phyloP scores from a whole-genome alignment of 2,113 vertebrate genomes.

The Ceratotherium simum region DNA sequence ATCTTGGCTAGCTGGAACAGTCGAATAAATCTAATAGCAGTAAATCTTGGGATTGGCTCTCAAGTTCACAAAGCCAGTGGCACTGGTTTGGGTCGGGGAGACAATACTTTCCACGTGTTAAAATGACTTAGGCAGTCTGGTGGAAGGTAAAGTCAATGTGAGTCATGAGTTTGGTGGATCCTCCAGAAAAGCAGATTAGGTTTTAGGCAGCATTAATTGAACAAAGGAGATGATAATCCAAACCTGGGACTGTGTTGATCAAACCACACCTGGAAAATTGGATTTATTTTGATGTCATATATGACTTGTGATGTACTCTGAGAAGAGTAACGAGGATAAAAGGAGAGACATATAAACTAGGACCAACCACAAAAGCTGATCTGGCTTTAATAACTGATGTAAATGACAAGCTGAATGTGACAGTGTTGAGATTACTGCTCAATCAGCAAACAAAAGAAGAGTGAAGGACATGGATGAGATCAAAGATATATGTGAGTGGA shows the following conservation, averaged over 20 bases:
- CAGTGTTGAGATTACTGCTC: neutral
- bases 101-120: neutral
- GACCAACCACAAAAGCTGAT: neutral
- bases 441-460: neutral
- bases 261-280: conserved; percentile 44
- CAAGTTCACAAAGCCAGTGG: conserved; percentile 56
- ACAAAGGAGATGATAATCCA: conserved; percentile 71
- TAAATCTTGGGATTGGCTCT: conserved; percentile 44
- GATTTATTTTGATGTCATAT: conserved; percentile 17
- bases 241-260: conserved; percentile 22
- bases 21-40: neutral
- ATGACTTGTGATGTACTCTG: neutral
- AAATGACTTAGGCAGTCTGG: conserved; percentile 59
- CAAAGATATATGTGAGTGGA: neutral
- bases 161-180: neutral
- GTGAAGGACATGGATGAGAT: neutral
- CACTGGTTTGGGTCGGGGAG: conserved; percentile 7
- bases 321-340: neutral
- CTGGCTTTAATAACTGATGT: conserved; percentile 19
- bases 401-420: conserved; percentile 19
- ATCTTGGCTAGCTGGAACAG: neutral
- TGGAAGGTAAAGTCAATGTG: conserved; percentile 31
- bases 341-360: neutral
- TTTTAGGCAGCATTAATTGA: conserved; percentile 49
- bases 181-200: conserved; percentile 33